A percentile compares a stretch with the other conserved stretches of the same genome.
Conservation (phyloP, 2,888 invertebrate species). For the Neocrepidodera transversa region DNA sequence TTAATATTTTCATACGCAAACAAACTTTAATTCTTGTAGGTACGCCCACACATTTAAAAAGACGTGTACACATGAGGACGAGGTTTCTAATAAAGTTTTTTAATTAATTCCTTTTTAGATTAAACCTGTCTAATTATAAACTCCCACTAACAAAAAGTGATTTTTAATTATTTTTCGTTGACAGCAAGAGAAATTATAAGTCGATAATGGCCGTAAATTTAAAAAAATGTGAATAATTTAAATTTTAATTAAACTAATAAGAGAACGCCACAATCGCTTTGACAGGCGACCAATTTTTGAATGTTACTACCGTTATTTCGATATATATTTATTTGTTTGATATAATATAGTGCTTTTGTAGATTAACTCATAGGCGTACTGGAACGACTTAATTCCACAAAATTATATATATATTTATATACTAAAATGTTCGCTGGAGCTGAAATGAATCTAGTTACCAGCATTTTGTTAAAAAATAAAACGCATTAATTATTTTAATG, state of each 20-base stretch:
- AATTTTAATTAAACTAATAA: slow-evolving; percentile 9
- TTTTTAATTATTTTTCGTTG: not conserved
- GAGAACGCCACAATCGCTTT: not conserved
- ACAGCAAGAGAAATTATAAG: slow-evolving; percentile 2
- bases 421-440: no score
- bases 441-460: no score
- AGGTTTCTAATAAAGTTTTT: slow-evolving; percentile 10
- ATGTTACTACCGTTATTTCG: slow-evolving; percentile 3
- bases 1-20: not conserved
- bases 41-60: slow-evolving; percentile 4
- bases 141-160: slow-evolving; percentile 10
- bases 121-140: not conserved
- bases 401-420: no score
- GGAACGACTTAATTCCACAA: no score
- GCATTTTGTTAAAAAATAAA: no score
- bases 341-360: not conserved
- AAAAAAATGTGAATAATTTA: slow-evolving; percentile 5
- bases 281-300: slow-evolving; percentile 4
- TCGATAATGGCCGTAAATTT: not conserved
- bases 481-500: no score
- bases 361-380: not conserved
- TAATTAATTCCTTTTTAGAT: slow-evolving; percentile 7
- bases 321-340: slow-evolving; percentile 3
- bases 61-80: not conserved
- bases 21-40: not conserved